A percentile compares a stretch with the other conserved stretches of the same genome.
Evolutionary conservation across 2,113 vertebrate species (phyloP).

Genomic region (Ageneiosus marmoratus): DNA sequence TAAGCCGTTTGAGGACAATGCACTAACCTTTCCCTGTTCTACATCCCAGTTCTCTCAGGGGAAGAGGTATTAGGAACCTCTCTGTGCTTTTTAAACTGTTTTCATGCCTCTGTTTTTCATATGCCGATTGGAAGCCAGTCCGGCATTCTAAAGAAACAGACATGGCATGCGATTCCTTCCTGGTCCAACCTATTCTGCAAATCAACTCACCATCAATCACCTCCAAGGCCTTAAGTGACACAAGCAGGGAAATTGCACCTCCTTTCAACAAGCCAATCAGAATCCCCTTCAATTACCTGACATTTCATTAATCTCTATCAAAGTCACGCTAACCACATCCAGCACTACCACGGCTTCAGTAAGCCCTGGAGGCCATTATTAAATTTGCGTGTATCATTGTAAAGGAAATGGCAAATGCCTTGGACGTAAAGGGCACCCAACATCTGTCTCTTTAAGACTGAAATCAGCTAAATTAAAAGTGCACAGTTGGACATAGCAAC

Average conservation of each 20-base stretch:
- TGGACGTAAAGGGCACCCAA: slow-evolving; percentile 56
- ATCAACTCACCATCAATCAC: slow-evolving; percentile 53
- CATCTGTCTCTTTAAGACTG: slow-evolving; percentile 57
- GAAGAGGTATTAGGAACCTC: neutral
- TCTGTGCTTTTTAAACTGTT: neutral
- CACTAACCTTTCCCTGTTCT: neutral
- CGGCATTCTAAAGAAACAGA: neutral
- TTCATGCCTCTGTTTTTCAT: neutral
- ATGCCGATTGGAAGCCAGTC: slow-evolving; percentile 10
- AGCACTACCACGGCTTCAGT: slow-evolving; percentile 45
- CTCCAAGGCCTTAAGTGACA: slow-evolving; percentile 53
- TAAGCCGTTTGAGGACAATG: neutral
- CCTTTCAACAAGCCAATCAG: slow-evolving; percentile 53
- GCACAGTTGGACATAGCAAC: slow-evolving; percentile 55
- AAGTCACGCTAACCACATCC: slow-evolving; percentile 56
- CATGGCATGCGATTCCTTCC: slow-evolving; percentile 25
- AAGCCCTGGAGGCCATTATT: slow-evolving; percentile 55
- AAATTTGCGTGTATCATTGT: slow-evolving; percentile 60
- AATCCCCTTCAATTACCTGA: slow-evolving; percentile 57
- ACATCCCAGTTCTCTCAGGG: neutral
- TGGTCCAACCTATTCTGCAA: slow-evolving; percentile 29
- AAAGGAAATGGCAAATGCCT: slow-evolving; percentile 55
- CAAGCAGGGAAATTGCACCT: slow-evolving; percentile 46
- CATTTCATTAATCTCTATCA: slow-evolving; percentile 61
- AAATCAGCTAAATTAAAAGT: slow-evolving; percentile 59